A percentile compares a stretch with the other conserved stretches of the same genome.
Conservation (phyloP, 2,888 invertebrate genomes). For the Heliconius charithonia region DNA sequence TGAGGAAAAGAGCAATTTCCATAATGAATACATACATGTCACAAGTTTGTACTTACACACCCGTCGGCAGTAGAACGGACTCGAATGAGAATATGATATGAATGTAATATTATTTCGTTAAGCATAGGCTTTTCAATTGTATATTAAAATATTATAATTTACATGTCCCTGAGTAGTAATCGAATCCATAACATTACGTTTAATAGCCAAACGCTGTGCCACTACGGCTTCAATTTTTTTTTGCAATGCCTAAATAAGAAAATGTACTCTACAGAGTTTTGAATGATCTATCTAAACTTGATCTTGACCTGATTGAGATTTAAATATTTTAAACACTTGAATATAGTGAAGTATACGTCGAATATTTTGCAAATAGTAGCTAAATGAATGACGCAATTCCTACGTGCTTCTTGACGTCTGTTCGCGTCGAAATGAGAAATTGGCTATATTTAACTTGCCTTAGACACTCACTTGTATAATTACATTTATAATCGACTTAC, state of each 20-base stretch:
- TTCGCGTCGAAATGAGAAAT: conserved; percentile 32
- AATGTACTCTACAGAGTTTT: not conserved
- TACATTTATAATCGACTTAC: not conserved
- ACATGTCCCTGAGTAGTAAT: too few relatives aligned
- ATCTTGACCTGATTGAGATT: conserved; percentile 16
- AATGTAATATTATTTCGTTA: not conserved
- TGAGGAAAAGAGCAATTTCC: conserved; percentile 16
- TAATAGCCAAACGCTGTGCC: too few relatives aligned
- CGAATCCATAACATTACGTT: too few relatives aligned
- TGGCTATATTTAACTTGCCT: conserved; percentile 38
- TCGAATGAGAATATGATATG: conserved; percentile 1
- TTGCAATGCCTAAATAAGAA: too few relatives aligned
- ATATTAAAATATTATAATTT: conserved; percentile 8
- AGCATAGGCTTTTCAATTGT: not conserved
- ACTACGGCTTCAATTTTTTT: too few relatives aligned
- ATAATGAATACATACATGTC: conserved; percentile 16
- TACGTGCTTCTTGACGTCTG: conserved; percentile 26
- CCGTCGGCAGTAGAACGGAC: not conserved
- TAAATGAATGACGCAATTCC: conserved; percentile 38
- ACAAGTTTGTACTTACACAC: not conserved
- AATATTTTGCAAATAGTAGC: conserved; percentile 36
- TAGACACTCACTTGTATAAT: conserved; percentile 1
- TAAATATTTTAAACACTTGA: not conserved
- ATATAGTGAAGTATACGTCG: conserved; percentile 1
- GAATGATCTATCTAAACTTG: not conserved